Evolutionary conservation across 2,888 invertebrate genomes (phyloP), one percentile per base, ranked within the genome.

Genomic region (Drosophila subsilvestris): DNA sequence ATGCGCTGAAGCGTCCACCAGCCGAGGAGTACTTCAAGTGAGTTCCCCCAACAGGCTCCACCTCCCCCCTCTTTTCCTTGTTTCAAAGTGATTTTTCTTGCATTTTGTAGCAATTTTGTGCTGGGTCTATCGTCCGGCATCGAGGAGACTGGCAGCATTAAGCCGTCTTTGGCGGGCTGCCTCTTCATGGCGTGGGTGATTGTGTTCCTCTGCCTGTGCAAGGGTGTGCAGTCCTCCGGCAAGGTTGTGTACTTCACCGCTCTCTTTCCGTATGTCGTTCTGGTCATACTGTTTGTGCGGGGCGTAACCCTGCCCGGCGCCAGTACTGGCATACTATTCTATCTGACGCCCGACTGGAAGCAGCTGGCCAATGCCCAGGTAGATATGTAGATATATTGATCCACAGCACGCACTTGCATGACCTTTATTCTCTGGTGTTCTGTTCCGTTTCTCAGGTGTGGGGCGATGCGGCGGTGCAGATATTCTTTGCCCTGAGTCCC

Each of bases 391-490:
- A n/a, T 3, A 65, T 59, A n/a, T 3, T 20, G 17, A 4, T n/a
- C 22, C 10, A 20, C 25, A 29, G 18, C 3, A 27, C 10, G 2
- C 8, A 25, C 18, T 17, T 14, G 9, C 9, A 12, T 22, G 20
- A 20, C 29, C 49, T 42, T 6, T 7, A 44, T 8, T 18, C 10
- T 0, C 10, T n/a, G 20, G 25, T 32, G 14, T 49, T 55, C 17
- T n/a, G 14, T 42, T 37, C n/a, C n/a, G n/a, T n/a, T n/a, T n/a
- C 47, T 1, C 70, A 95, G 95, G 95, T 96, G 14, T 96, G 96
- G 96, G 96, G 96, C 50, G 96, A 96, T 89, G 96, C 96, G 0
- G 96, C 96, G 0, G 96, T 96, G 22, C 97, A 97, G 92, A 97
- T 97, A 88, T 97, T 97, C 92, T 97, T 97, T 91, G 96, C 97